Evolutionary conservation across 2,888 invertebrate genomes (phyloP).

Genomic region (Neoitamus cyanurus): DNA sequence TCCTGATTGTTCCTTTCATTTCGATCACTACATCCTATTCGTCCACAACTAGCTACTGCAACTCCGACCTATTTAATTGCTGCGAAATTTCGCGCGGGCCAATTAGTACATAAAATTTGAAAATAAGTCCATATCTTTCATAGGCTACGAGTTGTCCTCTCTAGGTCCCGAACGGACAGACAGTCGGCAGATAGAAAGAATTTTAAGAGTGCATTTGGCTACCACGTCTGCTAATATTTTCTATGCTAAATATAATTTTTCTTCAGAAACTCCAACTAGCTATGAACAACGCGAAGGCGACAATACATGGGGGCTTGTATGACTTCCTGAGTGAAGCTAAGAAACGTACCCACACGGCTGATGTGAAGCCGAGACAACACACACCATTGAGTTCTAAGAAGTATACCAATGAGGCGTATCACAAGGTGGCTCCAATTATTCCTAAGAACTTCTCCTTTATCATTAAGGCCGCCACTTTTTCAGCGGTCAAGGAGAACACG

Average conservation of each 20-base stretch:
- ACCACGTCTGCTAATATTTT: too few species aligned
- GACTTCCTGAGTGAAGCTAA: slow-evolving; percentile 67
- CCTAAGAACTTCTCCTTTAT: slow-evolving; percentile 84
- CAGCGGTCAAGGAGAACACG: slow-evolving; percentile 76
- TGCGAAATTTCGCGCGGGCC: too few species aligned
- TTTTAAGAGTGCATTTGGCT: too few species aligned
- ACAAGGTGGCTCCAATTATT: slow-evolving; percentile 79
- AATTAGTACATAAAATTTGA: too few species aligned
- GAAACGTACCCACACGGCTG: slow-evolving; percentile 53
- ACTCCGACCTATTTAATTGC: too few species aligned
- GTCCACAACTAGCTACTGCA: too few species aligned
- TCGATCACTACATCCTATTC: too few species aligned
- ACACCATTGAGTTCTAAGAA: slow-evolving; percentile 46
- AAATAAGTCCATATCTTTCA: too few species aligned
- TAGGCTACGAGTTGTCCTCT: too few species aligned
- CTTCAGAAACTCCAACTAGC: slow-evolving; percentile 65
- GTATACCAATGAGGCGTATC: slow-evolving; percentile 69
- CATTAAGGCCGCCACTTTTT: slow-evolving; percentile 77
- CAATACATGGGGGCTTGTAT: slow-evolving; percentile 68
- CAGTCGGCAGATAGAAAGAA: too few species aligned
- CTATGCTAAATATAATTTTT: slow-evolving; percentile 25
- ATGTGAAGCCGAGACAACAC: slow-evolving; percentile 9
- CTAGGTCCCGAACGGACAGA: too few species aligned
- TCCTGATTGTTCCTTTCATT: too few species aligned
- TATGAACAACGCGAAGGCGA: slow-evolving; percentile 67